Evolutionary conservation across 1,140 invertebrate genomes (phyloP).

Genomic region (Hylyphantes graminicola): DNA sequence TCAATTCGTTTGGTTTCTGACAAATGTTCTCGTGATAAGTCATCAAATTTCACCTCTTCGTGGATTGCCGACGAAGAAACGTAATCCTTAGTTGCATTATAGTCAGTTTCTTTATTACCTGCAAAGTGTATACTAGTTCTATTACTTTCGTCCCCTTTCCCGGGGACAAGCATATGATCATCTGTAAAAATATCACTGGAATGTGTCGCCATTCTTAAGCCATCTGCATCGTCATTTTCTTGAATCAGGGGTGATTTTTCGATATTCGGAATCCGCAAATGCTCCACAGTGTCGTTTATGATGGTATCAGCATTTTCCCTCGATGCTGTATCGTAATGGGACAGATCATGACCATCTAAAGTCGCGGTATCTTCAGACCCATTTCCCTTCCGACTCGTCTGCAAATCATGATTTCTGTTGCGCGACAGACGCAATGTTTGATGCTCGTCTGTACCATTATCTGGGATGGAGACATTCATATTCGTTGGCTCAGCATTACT

Average conservation of each 20-base stretch:
- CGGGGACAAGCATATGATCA: not conserved
- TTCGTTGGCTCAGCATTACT: conserved; percentile 19
- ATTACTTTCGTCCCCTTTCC: not conserved
- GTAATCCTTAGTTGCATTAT: no score
- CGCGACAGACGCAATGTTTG: conserved; percentile 12
- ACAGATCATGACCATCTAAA: conserved; percentile 33
- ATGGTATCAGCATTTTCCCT: not conserved
- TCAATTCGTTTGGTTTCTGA: no score
- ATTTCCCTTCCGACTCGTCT: conserved; percentile 12
- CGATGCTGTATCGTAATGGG: conserved; percentile 2
- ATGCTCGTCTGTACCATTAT: conserved; percentile 22
- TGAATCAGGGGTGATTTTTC: conserved; percentile 20
- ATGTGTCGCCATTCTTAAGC: not conserved
- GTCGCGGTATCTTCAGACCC: conserved; percentile 13
- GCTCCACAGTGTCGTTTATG: conserved; percentile 16
- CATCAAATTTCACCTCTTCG: no score
- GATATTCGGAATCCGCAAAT: not conserved
- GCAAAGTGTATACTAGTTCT: not conserved
- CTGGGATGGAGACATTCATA: conserved; percentile 27
- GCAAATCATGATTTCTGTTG: conserved; percentile 15
- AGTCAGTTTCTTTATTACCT: not conserved
- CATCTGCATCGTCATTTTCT: conserved; percentile 17
- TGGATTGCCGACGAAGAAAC: no score
- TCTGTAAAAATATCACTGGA: not conserved
- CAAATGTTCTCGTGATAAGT: no score